Evolutionary conservation across 1,140 invertebrate species (phyloP).

Genomic region (Apis cerana): DNA sequence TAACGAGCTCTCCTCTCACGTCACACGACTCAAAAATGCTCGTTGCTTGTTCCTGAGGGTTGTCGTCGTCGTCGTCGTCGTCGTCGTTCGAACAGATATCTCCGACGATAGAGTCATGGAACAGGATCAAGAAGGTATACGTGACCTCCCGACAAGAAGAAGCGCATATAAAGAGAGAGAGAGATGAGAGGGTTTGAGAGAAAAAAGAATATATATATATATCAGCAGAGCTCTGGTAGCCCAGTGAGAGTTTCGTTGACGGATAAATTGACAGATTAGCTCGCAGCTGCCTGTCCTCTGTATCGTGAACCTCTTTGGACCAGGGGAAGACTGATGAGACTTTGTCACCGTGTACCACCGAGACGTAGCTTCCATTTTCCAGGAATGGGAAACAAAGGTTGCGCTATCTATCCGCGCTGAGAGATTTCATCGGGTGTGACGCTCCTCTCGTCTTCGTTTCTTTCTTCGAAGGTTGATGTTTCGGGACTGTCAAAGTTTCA

Average conservation of each 20-base stretch:
- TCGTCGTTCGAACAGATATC: constrained; percentile 12
- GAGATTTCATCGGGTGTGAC: background rate
- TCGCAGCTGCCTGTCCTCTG: constrained; percentile 3
- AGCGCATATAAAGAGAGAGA: background rate
- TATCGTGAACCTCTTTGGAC: background rate
- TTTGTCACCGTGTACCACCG: background rate
- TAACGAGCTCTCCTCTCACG: constrained; percentile 35
- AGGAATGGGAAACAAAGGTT: constrained; percentile 7
- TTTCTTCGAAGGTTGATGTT: background rate
- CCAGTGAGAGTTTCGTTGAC: constrained; percentile 32
- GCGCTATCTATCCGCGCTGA: background rate
- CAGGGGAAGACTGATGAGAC: constrained; percentile 18
- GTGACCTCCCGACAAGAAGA: constrained; percentile 18
- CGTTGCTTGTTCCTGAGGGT: constrained; percentile 15
- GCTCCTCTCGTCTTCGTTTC: background rate
- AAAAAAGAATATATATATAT: constrained; percentile 18
- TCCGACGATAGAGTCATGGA: background rate
- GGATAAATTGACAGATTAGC: constrained; percentile 53
- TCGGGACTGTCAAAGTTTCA: too few species aligned
- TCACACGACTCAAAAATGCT: constrained; percentile 18
- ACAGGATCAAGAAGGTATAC: constrained; percentile 23
- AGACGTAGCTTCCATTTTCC: constrained; percentile 1
- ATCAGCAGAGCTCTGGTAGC: constrained; percentile 9
- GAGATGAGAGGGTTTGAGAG: background rate
- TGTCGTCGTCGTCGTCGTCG: background rate